Base-by-base conservation (phyloP, 2,113 vertebrate genomes). In the Catharus bicknelli region DNA sequence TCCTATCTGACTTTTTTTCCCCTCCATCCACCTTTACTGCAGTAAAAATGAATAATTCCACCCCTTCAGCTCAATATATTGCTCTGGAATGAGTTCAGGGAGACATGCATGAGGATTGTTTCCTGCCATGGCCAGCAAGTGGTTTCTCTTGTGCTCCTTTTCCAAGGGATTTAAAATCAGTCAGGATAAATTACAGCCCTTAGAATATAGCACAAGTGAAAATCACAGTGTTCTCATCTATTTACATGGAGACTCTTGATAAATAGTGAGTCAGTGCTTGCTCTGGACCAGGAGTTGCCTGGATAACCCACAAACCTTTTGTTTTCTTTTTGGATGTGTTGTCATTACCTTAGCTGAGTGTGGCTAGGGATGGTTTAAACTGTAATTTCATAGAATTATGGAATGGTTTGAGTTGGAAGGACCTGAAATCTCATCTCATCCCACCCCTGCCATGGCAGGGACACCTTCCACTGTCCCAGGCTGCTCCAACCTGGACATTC, bases 181-280 rank as follows among this genome's bases (percentile, higher is more conserved):
- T 68, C 27, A 76, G 55, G 67, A 88, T 42, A 83, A 96, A 95
- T 86, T 76, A 43, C 47, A 83, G 63, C 47, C 59, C 43, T 89
- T 53, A 78, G 91, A 72, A 68, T 64, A 48, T 0, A 92, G 53
- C 48, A 16, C 47, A 54, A 91, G 88, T 91, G 82, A 80, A 88
- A 95, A 95, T 89, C 34, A 36, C 34, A 67, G 68, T 67, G 88
- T 74, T 83, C 51, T 95, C 95, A 74, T 90, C 79, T 96, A 63
- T 96, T 94, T 91, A 86, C 90, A 67, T 91, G 79, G 88, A 90
- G 72, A 90, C 38, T 80, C 45, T 26, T 70, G 21, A 86, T 62
- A 96, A 96, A 88, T 94, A 96, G 57, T 75, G 92, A 95, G 19
- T 93, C 95, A 94, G 66, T 42, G 73, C 29, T 59, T 94, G 80